Conservation (phyloP, 2,888 invertebrate species). For the Seira ritae region DNA sequence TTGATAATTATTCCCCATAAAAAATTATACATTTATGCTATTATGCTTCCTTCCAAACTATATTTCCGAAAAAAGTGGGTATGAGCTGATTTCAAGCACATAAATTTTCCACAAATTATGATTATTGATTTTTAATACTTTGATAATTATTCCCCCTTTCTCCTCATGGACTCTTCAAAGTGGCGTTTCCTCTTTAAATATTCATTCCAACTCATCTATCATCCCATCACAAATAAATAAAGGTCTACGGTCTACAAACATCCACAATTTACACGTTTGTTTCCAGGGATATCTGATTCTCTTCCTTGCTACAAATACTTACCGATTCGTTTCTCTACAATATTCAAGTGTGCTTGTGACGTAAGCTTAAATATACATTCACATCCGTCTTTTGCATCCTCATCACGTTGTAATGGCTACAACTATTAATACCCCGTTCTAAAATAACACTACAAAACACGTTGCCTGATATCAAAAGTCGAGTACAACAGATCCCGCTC, state of each 20-base stretch:
- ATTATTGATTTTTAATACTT: slow-evolving; percentile 37
- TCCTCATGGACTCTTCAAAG: background rate
- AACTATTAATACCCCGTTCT: slow-evolving; percentile 5
- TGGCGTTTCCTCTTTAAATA: slow-evolving; percentile 31
- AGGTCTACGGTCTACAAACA: too few relatives aligned
- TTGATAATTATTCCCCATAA: background rate
- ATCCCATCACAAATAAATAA: slow-evolving; percentile 30
- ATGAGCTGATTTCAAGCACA: too few relatives aligned
- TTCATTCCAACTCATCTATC: slow-evolving; percentile 45
- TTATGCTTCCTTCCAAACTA: background rate
- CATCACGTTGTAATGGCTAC: background rate
- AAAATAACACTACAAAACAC: background rate
- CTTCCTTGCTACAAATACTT: too few relatives aligned
- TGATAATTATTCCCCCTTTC: background rate
- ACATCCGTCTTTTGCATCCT: slow-evolving; percentile 16
- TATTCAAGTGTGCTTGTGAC: background rate
- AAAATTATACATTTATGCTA: too few relatives aligned
- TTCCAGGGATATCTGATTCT: too few relatives aligned
- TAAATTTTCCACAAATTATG: slow-evolving; percentile 31
- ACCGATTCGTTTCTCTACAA: too few relatives aligned
- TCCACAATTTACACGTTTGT: too few relatives aligned
- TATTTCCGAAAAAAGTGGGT: background rate
- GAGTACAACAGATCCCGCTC: too few relatives aligned
- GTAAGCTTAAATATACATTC: slow-evolving; percentile 47
- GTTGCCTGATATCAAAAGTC: too few relatives aligned